These are phyloP conservation scores for Caenorhabditis drosophilae DNA, from an alignment of 2,888 invertebrate species.

Conservation along the genomic window DNA sequence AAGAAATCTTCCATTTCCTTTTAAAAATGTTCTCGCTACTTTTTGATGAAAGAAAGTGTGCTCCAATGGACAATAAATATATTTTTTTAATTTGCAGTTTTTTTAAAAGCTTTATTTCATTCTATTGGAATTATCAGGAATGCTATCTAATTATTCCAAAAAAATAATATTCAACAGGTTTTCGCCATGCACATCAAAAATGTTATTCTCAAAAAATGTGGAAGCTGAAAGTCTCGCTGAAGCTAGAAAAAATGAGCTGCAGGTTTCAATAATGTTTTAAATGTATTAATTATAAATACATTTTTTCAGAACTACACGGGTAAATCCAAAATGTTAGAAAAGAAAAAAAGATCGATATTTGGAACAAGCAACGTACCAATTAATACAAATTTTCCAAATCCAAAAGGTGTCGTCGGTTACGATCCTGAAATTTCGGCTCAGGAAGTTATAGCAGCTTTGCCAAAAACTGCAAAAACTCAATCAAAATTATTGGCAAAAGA, in stretches of 20 bases:
- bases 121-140: no score
- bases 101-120: no score
- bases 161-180: no score
- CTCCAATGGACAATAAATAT: no score
- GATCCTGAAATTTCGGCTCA: conserved; percentile 53
- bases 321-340: conserved; percentile 32
- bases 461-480: conserved; percentile 47
- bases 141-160: no score
- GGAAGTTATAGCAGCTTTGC: conserved; percentile 52
- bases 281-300: neutral
- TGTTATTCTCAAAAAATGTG: conserved; percentile 16
- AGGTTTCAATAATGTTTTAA: conserved; percentile 8
- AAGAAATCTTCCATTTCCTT: no score
- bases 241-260: conserved; percentile 14
- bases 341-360: conserved; percentile 38
- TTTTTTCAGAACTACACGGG: conserved; percentile 16
- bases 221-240: conserved; percentile 12
- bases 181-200: no score
- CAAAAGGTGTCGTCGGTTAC: conserved; percentile 52
- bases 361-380: conserved; percentile 51
- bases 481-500: conserved; percentile 44
- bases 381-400: conserved; percentile 59
- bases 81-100: no score
- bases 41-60: no score
- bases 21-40: no score